Conservation (phyloP, 1,140 invertebrate genomes). For the Zaprionus taronus region DNA sequence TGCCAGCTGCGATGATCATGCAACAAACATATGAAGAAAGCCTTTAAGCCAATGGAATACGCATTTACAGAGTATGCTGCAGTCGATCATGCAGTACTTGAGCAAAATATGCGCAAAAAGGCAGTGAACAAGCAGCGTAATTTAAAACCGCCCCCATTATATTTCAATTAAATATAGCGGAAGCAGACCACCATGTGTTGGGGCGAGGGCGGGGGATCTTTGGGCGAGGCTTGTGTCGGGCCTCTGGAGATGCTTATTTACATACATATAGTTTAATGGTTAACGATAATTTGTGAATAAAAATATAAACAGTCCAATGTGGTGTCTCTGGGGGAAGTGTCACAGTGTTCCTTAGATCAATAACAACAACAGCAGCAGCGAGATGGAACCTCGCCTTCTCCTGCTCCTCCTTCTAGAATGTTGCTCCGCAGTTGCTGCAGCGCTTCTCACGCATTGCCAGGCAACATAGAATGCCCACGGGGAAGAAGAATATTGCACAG, state of each 20-base stretch:
- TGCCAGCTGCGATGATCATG: background rate
- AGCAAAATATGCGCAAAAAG: conserved; percentile 37
- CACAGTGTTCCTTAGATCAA: conserved; percentile 4
- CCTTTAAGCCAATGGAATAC: background rate
- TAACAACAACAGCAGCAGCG: background rate
- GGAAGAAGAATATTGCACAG: conserved; percentile 93
- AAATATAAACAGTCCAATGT: conserved; percentile 32
- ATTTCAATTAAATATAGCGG: conserved; percentile 77
- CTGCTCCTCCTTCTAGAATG: conserved; percentile 85
- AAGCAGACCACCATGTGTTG: conserved; percentile 50
- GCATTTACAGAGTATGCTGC: conserved; percentile 31
- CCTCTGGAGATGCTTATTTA: background rate
- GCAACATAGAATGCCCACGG: conserved; percentile 92
- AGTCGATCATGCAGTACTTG: conserved; percentile 20
- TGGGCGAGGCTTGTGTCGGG: background rate
- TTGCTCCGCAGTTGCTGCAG: conserved; percentile 92
- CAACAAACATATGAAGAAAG: background rate
- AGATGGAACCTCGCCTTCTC: background rate
- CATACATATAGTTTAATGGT: conserved; percentile 45
- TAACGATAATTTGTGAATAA: conserved; percentile 36
- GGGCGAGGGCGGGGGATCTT: conserved; percentile 14
- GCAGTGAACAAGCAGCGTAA: conserved; percentile 53
- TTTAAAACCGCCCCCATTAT: conserved; percentile 77
- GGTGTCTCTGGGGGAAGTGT: background rate
- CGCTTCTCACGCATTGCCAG: conserved; percentile 89